These are phyloP conservation scores for Trachelipus rathkii DNA, from an alignment of 1,140 invertebrate genomes.

Conservation along the genomic window DNA sequence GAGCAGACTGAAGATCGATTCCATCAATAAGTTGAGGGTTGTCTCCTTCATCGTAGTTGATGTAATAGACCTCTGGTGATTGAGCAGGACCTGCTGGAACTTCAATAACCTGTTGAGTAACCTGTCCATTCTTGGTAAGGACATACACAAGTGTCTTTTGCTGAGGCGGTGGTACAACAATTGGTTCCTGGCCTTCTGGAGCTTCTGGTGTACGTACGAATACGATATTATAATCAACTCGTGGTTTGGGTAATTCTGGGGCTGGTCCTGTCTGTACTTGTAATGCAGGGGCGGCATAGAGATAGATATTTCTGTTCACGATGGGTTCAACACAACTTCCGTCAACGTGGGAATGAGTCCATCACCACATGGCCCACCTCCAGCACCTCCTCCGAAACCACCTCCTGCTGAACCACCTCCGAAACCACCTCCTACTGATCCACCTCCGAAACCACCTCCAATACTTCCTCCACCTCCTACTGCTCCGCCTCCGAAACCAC, in stretches of 20 bases:
- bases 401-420: no score
- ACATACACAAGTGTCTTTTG: conserved; percentile 43
- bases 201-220: conserved; percentile 41
- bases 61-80: conserved; percentile 18
- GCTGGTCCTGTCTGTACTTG: no score
- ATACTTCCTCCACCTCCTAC: no score
- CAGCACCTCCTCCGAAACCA: no score
- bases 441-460: no score
- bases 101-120: conserved; percentile 31
- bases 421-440: no score
- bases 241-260: conserved; percentile 31
- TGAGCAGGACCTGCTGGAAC: conserved; percentile 12
- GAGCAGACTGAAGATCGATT: conserved; percentile 25
- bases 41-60: conserved; percentile 29
- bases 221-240: conserved; percentile 39
- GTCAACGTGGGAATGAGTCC: no score
- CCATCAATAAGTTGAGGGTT: conserved; percentile 19
- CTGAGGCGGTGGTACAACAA: conserved; percentile 39
- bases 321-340: no score
- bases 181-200: neutral
- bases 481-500: no score
- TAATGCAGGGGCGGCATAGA: no score
- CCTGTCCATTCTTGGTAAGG: conserved; percentile 36
- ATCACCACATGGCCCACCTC: no score
- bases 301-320: no score